Conservation (phyloP, 2,113 vertebrate species). For the Malurus alboscapulatus region DNA sequence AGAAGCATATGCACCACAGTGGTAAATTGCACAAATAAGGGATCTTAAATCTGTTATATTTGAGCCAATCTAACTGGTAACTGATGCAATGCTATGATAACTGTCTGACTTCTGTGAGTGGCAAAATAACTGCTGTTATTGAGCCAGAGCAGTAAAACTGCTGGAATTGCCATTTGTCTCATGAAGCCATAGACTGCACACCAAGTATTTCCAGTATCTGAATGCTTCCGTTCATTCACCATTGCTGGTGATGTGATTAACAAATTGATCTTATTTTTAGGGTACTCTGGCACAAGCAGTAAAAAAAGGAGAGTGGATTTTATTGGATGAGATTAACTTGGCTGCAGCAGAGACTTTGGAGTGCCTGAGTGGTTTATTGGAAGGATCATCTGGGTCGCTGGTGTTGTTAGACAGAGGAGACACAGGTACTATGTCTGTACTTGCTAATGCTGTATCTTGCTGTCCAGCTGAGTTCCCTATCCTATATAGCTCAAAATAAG, state of each 20-base stretch:
- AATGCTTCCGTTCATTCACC: background rate
- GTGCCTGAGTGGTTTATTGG: slow-evolving; percentile 92
- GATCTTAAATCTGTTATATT: background rate
- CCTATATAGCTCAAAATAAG: background rate
- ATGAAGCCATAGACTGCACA: background rate
- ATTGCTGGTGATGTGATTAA: background rate
- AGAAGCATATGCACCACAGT: background rate
- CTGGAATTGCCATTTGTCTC: background rate
- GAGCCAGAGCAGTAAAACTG: background rate
- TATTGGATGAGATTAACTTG: slow-evolving; percentile 97
- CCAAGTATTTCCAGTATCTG: background rate
- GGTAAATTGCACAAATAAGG: background rate
- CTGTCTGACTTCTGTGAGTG: background rate
- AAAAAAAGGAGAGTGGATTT: slow-evolving; percentile 95
- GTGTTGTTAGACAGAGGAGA: slow-evolving; percentile 95
- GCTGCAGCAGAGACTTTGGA: slow-evolving; percentile 94
- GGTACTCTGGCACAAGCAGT: slow-evolving; percentile 91
- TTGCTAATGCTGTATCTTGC: background rate
- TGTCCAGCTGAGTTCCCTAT: background rate
- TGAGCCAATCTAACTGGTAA: background rate
- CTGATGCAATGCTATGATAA: background rate
- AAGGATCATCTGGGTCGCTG: slow-evolving; percentile 87
- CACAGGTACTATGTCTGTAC: slow-evolving; percentile 76
- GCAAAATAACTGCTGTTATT: background rate
- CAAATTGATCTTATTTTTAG: slow-evolving; percentile 67